Percentiles rank a stretch among this genome's conserved stretches.
phyloP scores from a whole-genome alignment of 2,797 vertebrate species.

The Premnoplex brunnescens region DNA sequence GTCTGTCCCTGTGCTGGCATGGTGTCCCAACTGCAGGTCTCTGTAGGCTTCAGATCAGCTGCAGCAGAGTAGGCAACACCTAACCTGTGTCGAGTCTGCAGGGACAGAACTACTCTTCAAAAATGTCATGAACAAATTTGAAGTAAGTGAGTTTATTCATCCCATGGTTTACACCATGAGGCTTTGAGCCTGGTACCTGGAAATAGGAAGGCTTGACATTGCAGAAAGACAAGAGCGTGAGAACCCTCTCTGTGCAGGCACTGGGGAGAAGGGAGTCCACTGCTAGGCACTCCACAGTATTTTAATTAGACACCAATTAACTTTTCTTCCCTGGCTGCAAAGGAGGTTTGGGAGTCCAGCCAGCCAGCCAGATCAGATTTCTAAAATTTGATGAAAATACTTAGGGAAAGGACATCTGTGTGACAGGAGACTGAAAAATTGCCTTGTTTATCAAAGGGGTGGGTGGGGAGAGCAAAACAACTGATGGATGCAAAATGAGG shows the following conservation, averaged over 20 bases:
- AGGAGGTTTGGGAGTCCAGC: neutral
- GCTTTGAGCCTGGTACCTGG: neutral
- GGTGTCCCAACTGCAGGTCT: neutral
- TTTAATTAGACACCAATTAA: neutral
- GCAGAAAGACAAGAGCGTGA: neutral
- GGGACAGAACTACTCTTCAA: neutral
- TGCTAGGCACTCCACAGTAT: accelerated
- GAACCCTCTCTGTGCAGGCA: neutral
- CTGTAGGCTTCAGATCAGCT: neutral
- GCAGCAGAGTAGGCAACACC: accelerated
- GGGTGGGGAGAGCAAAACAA: neutral
- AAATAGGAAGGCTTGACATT: neutral
- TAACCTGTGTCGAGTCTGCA: neutral
- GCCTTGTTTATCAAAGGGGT: neutral
- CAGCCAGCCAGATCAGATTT: neutral
- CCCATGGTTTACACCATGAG: accelerated
- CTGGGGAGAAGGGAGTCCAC: neutral
- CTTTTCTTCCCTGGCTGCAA: neutral
- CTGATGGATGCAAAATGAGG: neutral
- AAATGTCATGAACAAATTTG: neutral
- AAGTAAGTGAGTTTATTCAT: neutral
- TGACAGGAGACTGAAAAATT: neutral
- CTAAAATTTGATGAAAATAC: neutral
- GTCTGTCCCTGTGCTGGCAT: accelerated
- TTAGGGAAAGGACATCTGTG: neutral